phyloP scores from a whole-genome alignment of 2,113 vertebrate species.

The Sinocyclocheilus rhinocerous region DNA sequence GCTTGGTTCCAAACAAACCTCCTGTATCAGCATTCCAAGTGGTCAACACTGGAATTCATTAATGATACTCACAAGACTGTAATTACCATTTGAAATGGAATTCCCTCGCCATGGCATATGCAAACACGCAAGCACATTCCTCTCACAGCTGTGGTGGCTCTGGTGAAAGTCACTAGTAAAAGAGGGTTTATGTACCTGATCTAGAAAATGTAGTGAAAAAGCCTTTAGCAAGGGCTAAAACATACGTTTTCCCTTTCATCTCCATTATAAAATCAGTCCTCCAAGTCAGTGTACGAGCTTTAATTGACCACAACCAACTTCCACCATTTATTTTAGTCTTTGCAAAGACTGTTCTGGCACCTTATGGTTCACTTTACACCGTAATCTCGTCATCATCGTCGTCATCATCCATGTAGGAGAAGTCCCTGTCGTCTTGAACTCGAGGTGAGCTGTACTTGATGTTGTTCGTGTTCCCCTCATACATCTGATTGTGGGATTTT shows the following conservation, averaged over 20 bases:
- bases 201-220: slow-evolving; percentile 4
- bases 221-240: slow-evolving; percentile 21
- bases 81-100: slow-evolving; percentile 33
- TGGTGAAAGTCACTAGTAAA: slow-evolving; percentile 21
- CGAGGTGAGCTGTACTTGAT: slow-evolving; percentile 73
- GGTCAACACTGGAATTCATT: slow-evolving; percentile 49
- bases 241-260: slow-evolving; percentile 11
- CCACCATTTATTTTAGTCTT: background rate
- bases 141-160: slow-evolving; percentile 18
- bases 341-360: background rate
- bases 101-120: background rate
- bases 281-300: background rate
- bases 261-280: slow-evolving; percentile 15
- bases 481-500: slow-evolving; percentile 62
- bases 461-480: slow-evolving; percentile 64
- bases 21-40: slow-evolving; percentile 32
- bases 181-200: slow-evolving; percentile 7
- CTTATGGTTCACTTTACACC: slow-evolving; percentile 71
- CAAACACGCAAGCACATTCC: slow-evolving; percentile 27
- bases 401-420: slow-evolving; percentile 93
- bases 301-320: background rate
- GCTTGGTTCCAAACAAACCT: slow-evolving; percentile 10
- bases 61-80: slow-evolving; percentile 22
- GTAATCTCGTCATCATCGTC: slow-evolving; percentile 89
- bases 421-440: slow-evolving; percentile 80